Base-by-base conservation (phyloP, 64 coral and sea anemone species). In the Cladopsammia gracilis region DNA sequence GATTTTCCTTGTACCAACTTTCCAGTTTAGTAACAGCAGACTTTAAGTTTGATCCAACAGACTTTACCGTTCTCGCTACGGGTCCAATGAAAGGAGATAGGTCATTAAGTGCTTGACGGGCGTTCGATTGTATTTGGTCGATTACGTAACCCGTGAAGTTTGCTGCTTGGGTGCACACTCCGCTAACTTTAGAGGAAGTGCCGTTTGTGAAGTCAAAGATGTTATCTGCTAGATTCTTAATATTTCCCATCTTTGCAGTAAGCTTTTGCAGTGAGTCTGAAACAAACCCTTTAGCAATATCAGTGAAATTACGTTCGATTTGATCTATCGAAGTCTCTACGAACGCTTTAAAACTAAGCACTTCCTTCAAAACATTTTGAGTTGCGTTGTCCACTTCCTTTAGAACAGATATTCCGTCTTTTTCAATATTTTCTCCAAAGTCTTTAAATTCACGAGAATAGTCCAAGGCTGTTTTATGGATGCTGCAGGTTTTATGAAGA, bases 201-300 rank as follows among this genome's bases (percentile, higher is more conserved):
- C 94, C 94, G 26, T 96, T 96, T 79, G 94, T 89, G 49, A 96
- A 96, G 62, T 96, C 82, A 16, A 96, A 44, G 18, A 96, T 58
- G 45, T 83, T 61, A 64, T 96, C 75, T 5, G 89, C 78, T 71
- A 96, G 58, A 48, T 82, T 58, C 64, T 86, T 76, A 14, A 92
- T 79, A 34, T 71, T 83, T 77, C 92, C 51, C 7, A 96, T 18
- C 46, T 89, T 96, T 8, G 81, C 58, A 19, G 89, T 86, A 26
- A 98, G 83, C 22, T 94, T 76, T 11, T 42, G 69, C 7, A 98
- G 89, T 61, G 93, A 98, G 16, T 85, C 69, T 26, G 89, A 92
- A 9, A 98, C 85, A 62, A 98, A 95, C 42, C 67, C 82, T 73
- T 78, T 68, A 14, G 90, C 79, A 58, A 85, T 82, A 18, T 62